These are phyloP conservation scores for Epinephelus fuscoguttatus DNA, from an alignment of 2,113 vertebrate species.

Conservation along the genomic window DNA sequence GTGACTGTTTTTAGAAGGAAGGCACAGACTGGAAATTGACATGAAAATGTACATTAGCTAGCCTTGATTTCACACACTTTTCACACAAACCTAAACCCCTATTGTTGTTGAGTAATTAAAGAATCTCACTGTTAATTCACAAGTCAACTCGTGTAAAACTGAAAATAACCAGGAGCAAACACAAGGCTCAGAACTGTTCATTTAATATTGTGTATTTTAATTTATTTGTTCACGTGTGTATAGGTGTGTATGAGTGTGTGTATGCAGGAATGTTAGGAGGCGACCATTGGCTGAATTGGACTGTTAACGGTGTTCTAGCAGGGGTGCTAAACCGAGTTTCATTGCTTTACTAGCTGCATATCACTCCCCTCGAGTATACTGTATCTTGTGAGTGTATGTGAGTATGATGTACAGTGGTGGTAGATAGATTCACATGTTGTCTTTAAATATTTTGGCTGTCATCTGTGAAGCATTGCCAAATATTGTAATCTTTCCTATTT, in stretches of 20 bases:
- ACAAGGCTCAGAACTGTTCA: conserved; percentile 18
- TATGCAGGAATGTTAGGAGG: conserved; percentile 13
- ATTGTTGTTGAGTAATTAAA: background rate
- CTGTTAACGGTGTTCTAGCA: conserved; percentile 55
- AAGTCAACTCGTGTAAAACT: conserved; percentile 11
- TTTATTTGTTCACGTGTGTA: conserved; percentile 18
- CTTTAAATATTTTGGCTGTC: conserved; percentile 32
- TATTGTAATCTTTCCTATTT: conserved; percentile 42
- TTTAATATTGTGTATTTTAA: conserved; percentile 14
- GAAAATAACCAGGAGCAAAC: conserved; percentile 17
- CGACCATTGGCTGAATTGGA: conserved; percentile 54
- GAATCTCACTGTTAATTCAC: conserved; percentile 10
- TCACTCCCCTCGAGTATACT: conserved; percentile 16
- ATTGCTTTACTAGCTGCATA: conserved; percentile 37
- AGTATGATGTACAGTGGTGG: conserved; percentile 29
- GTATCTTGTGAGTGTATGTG: conserved; percentile 47
- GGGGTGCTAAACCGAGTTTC: conserved; percentile 13
- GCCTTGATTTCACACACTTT: conserved; percentile 16
- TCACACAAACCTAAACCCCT: background rate
- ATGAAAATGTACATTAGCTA: conserved; percentile 19
- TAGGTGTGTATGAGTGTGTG: background rate
- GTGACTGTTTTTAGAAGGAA: conserved; percentile 53
- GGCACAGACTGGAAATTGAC: conserved; percentile 9
- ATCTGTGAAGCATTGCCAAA: conserved; percentile 59
- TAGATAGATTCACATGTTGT: conserved; percentile 45